Base-by-base conservation (phyloP, 2,888 invertebrate genomes). In the Caenorhabditis macrosperma region DNA sequence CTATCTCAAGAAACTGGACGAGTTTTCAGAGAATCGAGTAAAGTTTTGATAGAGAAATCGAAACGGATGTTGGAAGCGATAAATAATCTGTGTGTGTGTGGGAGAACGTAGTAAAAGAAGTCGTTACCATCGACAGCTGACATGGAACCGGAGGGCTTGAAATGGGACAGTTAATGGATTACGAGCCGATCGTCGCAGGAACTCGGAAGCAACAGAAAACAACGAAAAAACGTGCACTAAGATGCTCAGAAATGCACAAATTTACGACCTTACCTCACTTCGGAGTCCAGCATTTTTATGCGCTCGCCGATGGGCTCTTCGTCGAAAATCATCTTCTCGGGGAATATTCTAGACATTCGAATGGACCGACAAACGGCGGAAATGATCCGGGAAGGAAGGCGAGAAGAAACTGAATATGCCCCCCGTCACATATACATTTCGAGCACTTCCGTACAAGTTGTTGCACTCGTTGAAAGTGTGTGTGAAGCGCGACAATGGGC, bases 151-250 rank as follows among this genome's bases (percentile, higher is more conserved):
- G 55, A 52, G 26, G 48, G 48, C 55, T 72, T 26, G 63, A 59
- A 74, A 74, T 74, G 64, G 72, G 57, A 20, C 74, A 74, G 59
- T 74, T 74, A 74, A 74, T 74, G 74, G 74, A 72, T 57, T 64
- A 74, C 74, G 64, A 66, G 63, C n/a, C 4, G 50, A 38, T 35
- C 38, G 1, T 30, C 44, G 22, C 17, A 33, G 22, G 54, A 57
- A 35, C 17, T 66, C 24, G 35, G n/a, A 60, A 44, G 26, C 1
- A 26, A 24, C 22, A 50, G 20, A 24, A 54, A 66, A 66, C 9
- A 17, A 33, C 30, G n/a, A 24, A 54, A 55, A 67, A 67, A 55
- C 46, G 44, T 44, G 44, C 44, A 44, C 44, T 44, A 17, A n/a
- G 44, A 44, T 55, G 55, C 26, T 57, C 44, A 46, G 44, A 55